These are phyloP conservation scores for Aselliscus stoliczkanus DNA, from an alignment of 2,797 vertebrate genomes.

Conservation along the genomic window DNA sequence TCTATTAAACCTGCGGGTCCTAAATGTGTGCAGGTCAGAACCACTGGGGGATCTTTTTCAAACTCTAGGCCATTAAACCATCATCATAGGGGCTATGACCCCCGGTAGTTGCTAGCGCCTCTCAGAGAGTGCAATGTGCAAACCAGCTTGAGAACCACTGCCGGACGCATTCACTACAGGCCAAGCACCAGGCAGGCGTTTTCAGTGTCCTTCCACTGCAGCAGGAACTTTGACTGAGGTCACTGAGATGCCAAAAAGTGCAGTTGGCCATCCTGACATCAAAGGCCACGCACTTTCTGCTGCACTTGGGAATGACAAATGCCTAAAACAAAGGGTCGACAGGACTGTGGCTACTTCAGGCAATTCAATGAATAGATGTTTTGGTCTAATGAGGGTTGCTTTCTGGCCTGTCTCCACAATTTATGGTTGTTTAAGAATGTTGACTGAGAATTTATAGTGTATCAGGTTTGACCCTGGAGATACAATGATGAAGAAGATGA, in stretches of 20 bases:
- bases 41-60: no score
- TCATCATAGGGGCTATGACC: no score
- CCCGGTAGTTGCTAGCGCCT: not conserved
- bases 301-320: no score
- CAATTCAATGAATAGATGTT: not conserved
- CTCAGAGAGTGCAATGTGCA: not conserved
- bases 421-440: not conserved
- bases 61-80: not conserved
- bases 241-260: not conserved
- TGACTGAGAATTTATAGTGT: not conserved
- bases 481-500: not conserved
- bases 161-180: fast-evolving
- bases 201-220: fast-evolving
- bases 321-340: fast-evolving
- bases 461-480: not conserved
- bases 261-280: not conserved
- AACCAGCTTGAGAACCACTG: no score
- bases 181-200: not conserved
- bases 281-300: not conserved
- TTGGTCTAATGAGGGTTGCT: not conserved
- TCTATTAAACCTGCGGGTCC: not conserved
- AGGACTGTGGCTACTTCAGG: not conserved
- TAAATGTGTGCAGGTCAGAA: not conserved
- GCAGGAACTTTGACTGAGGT: not conserved
- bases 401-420: not conserved